Base-by-base conservation (phyloP, 2,888 invertebrate species). In the Mechanitis mazaeus region DNA sequence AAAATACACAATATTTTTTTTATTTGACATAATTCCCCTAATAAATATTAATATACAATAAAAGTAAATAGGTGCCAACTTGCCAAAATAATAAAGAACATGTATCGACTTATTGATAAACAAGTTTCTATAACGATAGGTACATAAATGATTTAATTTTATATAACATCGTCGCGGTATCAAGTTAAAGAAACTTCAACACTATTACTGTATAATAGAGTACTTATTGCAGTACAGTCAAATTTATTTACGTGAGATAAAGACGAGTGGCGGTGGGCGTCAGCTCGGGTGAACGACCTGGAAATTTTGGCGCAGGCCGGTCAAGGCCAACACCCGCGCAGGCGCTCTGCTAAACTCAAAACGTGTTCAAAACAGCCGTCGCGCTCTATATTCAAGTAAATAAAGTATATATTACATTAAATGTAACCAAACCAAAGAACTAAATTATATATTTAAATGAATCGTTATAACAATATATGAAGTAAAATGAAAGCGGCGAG, bases 231-330 rank as follows among this genome's bases (percentile, higher is more conserved):
- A 64, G 72, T 71, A 77, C 53, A 66, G 65, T 45, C 64, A 65
- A 33, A 66, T 74, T 77, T 84, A 81, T 84, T 86, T 84, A 82
- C 78, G 79, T 78, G 83, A 85, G 87, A 87, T 87, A 85, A 84
- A 84, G 80, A 71, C 80, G 83, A 79, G 81, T 78, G 88, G 83
- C 76, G 76, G 87, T 84, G 85, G 85, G 88, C 84, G 84, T 80
- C 81, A 80, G 72, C 77, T 78, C 78, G 79, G 85, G 86, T 86
- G 86, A 87, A 89, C 73, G 88, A 87, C 85, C 89, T 82, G 88
- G 83, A 84, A 86, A 85, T 87, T 90, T 90, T 89, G 90, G 90
- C 90, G 90, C 89, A 87, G 86, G 83, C 82, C 87, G 90, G 90
- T 90, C 90, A 90, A 90, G 90, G 90, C 88, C 90, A 81, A 76